phyloP scores from a whole-genome alignment of 2,113 vertebrate species.

The Platysternon megacephalum region DNA sequence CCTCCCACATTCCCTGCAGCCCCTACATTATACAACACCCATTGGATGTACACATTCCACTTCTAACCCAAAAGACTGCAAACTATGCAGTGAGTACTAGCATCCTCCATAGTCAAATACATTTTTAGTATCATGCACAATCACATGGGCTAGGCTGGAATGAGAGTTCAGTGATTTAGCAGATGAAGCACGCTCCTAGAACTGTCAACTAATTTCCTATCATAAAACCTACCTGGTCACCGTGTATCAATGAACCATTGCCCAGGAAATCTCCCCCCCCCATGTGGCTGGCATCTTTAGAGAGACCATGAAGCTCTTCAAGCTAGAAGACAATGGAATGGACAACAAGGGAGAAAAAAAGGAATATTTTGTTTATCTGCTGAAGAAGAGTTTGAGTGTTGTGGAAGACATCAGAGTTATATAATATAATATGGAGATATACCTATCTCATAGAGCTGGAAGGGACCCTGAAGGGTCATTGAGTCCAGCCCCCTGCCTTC shows the following conservation, averaged over 20 bases:
- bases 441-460: too few species aligned
- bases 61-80: neutral
- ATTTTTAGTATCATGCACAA: neutral
- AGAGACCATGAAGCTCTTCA: neutral
- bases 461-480: too few species aligned
- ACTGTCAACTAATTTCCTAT: neutral
- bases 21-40: fast-evolving
- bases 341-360: neutral
- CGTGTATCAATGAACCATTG: neutral
- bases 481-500: too few species aligned
- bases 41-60: fast-evolving
- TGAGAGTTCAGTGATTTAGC: neutral
- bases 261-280: neutral
- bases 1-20: neutral
- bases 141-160: neutral
- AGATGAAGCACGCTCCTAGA: neutral
- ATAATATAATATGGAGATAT: too few species aligned
- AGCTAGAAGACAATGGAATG: neutral
- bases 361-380: fast-evolving
- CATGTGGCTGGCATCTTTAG: neutral
- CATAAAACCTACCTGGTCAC: neutral
- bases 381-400: neutral
- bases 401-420: too few species aligned
- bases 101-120: neutral
- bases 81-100: neutral